These are phyloP conservation scores for Zoanthus sociatus DNA, from an alignment of 92 coral and sea anemone genomes.

Conservation along the genomic window DNA sequence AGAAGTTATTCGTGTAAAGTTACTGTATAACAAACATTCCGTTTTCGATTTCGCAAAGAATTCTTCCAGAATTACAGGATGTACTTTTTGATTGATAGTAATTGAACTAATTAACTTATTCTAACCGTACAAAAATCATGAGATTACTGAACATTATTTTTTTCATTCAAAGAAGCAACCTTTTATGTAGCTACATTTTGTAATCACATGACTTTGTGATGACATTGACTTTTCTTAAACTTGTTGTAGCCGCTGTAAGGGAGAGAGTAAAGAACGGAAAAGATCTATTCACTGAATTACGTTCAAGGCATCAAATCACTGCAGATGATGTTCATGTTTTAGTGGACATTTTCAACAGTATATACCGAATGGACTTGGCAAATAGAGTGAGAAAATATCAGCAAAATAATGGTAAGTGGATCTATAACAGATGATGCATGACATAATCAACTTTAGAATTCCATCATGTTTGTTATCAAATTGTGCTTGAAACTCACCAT, in stretches of 20 bases:
- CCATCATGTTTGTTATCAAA: too few species aligned
- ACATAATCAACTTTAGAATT: too few species aligned
- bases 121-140: too few species aligned
- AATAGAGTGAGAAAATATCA: constrained; percentile 67
- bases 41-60: too few species aligned
- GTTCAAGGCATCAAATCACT: constrained; percentile 60
- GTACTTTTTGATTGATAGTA: too few species aligned
- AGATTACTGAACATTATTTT: not conserved
- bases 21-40: too few species aligned
- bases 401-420: constrained; percentile 35
- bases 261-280: constrained; percentile 72
- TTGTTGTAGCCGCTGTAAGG: constrained; percentile 44
- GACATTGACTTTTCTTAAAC: not conserved
- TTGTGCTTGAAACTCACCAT: too few species aligned
- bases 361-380: constrained; percentile 82
- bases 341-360: constrained; percentile 60
- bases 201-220: too few species aligned
- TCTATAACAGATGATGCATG: not conserved
- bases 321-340: constrained; percentile 57
- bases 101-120: too few species aligned
- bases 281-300: constrained; percentile 69
- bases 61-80: too few species aligned
- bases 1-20: too few species aligned
- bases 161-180: not conserved
- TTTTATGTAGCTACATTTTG: too few species aligned